Evolutionary conservation across 2,888 invertebrate genomes (phyloP).

Genomic region (Lobophora halterata): DNA sequence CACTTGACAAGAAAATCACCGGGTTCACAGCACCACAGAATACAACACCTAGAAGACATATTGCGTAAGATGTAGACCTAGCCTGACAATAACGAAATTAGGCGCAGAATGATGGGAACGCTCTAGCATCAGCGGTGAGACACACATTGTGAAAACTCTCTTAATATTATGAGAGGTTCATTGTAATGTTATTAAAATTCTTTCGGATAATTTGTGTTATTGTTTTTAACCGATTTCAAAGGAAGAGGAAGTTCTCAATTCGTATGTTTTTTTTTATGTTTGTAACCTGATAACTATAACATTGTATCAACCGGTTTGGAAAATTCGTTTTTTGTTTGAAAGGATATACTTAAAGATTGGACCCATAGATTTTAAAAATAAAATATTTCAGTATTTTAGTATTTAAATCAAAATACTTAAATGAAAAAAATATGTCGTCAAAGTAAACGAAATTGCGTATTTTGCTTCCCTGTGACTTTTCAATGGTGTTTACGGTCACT

Average conservation of each 20-base stretch:
- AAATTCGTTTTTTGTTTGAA: too few relatives aligned
- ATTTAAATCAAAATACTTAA: too few relatives aligned
- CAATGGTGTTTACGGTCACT: too few relatives aligned
- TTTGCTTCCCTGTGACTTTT: not conserved
- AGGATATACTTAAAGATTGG: too few relatives aligned
- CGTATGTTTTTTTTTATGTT: too few relatives aligned
- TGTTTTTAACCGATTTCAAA: slow-evolving; percentile 23
- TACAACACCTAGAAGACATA: slow-evolving; percentile 16
- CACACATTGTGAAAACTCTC: slow-evolving; percentile 42
- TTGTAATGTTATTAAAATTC: slow-evolving; percentile 42
- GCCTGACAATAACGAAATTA: slow-evolving; percentile 46
- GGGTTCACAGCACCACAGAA: slow-evolving; percentile 30
- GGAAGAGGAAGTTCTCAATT: too few relatives aligned
- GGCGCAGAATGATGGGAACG: slow-evolving; percentile 44
- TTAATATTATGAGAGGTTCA: slow-evolving; percentile 37
- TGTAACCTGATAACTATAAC: too few relatives aligned
- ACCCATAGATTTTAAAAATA: too few relatives aligned
- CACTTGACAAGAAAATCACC: slow-evolving; percentile 25
- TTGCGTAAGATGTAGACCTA: slow-evolving; percentile 38
- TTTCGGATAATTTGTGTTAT: slow-evolving; percentile 27
- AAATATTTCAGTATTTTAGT: too few relatives aligned
- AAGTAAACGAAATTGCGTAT: too few relatives aligned
- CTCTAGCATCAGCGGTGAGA: slow-evolving; percentile 22
- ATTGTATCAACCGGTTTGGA: too few relatives aligned
- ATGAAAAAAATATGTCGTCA: too few relatives aligned